phyloP scores from a whole-genome alignment of 2,888 invertebrate species.

The Aphelenchoides bicaudatus region DNA sequence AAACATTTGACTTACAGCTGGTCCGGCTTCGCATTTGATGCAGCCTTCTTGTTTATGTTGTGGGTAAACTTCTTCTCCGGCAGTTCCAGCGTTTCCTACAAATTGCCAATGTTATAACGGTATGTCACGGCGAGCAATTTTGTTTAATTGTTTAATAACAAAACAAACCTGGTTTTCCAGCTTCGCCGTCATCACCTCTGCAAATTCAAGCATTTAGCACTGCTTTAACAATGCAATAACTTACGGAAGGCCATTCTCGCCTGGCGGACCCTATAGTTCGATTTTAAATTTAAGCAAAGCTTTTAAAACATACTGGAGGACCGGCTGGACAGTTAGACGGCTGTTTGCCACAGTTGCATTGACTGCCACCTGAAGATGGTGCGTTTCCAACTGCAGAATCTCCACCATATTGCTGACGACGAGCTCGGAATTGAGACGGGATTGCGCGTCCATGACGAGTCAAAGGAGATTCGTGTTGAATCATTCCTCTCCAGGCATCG shows the following conservation, averaged over 20 bases:
- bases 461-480: constrained; percentile 18
- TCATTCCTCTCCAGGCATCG: constrained; percentile 35
- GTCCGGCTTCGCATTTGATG: constrained; percentile 35
- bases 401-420: no score
- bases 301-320: constrained; percentile 29
- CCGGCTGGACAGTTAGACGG: constrained; percentile 36
- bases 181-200: no score
- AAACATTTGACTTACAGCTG: constrained; percentile 39
- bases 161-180: no score
- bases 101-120: no score
- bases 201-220: not conserved
- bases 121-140: no score
- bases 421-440: no score
- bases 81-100: constrained; percentile 40
- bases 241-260: constrained; percentile 4
- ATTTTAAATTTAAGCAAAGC: not conserved
- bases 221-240: not conserved
- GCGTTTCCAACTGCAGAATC: no score
- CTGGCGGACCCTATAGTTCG: not conserved
- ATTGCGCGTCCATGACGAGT: not conserved
- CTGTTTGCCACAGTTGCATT: constrained; percentile 33
- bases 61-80: constrained; percentile 36
- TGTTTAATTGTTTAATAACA: no score
- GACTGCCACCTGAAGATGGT: no score
- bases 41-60: constrained; percentile 39